Percentiles rank a stretch among this genome's conserved stretches.
phyloP scores from a whole-genome alignment of 2,797 vertebrate genomes.

The Menidia menidia region DNA sequence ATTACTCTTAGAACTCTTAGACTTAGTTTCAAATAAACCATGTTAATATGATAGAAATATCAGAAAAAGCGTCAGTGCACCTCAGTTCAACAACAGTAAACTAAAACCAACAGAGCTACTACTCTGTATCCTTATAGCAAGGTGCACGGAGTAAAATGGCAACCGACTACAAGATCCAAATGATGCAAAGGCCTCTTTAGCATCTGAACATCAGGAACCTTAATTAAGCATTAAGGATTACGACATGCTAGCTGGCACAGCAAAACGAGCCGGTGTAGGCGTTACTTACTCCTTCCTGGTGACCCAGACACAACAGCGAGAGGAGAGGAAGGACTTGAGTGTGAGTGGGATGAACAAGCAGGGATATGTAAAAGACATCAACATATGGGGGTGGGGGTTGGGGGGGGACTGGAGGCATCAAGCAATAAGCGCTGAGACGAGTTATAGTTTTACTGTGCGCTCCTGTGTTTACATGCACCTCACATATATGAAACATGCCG shows the following conservation, averaged over 20 bases:
- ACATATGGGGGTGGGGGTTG: conserved; percentile 2
- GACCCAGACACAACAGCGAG: conserved; percentile 77
- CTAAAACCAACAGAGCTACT: background rate
- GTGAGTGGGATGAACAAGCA: conserved; percentile 70
- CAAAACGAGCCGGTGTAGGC: conserved; percentile 80
- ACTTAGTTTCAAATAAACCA: fast-evolving
- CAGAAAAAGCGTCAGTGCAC: background rate
- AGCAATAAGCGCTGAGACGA: conserved; percentile 36
- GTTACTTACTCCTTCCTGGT: conserved; percentile 96
- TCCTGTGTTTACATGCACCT: conserved; percentile 35
- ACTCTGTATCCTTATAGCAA: background rate
- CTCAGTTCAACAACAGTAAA: background rate
- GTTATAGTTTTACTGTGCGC: conserved; percentile 10
- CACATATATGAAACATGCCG: background rate
- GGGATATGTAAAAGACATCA: conserved; percentile 65
- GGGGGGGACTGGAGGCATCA: conserved; percentile 14
- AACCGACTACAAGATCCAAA: background rate
- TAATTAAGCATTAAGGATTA: conserved; percentile 74
- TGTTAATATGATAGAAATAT: background rate
- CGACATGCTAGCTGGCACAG: conserved; percentile 87
- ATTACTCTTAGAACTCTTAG: background rate
- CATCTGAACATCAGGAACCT: conserved; percentile 52
- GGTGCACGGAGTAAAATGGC: conserved; percentile 1
- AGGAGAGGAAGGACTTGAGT: conserved; percentile 75
- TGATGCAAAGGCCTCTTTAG: conserved; percentile 39